Percentiles rank a stretch among this genome's conserved stretches.
Evolutionary conservation across 2,113 vertebrate genomes (phyloP).

Genomic region (Syrmaticus mikado): DNA sequence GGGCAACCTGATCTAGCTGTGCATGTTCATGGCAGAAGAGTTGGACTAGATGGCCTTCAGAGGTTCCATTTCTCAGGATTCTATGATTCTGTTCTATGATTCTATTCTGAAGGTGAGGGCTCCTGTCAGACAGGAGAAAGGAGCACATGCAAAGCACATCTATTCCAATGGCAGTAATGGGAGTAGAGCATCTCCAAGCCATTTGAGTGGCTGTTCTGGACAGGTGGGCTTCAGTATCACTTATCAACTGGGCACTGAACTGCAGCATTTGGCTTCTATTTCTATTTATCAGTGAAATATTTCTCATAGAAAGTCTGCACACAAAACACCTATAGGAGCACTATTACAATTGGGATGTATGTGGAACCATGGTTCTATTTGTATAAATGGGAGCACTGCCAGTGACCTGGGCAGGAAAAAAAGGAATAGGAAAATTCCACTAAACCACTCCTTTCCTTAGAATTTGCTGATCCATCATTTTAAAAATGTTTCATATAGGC

Average conservation of each 20-base stretch:
- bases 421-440: not conserved
- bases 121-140: not conserved
- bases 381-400: not conserved
- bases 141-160: not conserved
- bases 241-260: not conserved
- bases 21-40: too few species aligned
- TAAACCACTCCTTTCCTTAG: not conserved
- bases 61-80: too few species aligned
- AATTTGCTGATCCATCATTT: not conserved
- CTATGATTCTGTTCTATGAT: too few species aligned
- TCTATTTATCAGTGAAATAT: not conserved
- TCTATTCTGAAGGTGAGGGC: not conserved
- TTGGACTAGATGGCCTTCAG: too few species aligned
- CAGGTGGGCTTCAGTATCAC: not conserved
- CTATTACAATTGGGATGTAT: not conserved
- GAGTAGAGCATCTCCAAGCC: not conserved
- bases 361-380: not conserved
- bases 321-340: not conserved
- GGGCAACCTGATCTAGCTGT: too few species aligned
- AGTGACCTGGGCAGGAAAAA: not conserved
- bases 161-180: not conserved
- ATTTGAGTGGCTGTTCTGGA: not conserved
- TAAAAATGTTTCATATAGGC: not conserved
- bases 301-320: not conserved
- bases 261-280: not conserved